Evolutionary conservation across 1,140 invertebrate species (phyloP), one percentile per base, ranked within the genome.

Genomic region (Hycleus cichorii): DNA sequence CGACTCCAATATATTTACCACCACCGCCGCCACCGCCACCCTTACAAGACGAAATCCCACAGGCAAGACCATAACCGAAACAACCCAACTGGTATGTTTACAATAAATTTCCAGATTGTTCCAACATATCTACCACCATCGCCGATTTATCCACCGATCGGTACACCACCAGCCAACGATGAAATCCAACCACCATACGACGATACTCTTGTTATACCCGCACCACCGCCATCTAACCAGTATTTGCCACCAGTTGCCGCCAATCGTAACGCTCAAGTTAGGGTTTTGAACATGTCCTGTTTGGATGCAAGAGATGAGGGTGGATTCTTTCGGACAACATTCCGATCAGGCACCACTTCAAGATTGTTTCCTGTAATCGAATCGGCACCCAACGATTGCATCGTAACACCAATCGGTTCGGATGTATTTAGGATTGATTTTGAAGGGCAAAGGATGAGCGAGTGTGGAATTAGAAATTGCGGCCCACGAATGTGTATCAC

Each of bases 401-500:
- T 55, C 12, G 26, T 66, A 6, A 39, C 25, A 1, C 11, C 45
- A 9, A n/a, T 47, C 10, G 32, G 49, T 9, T 44, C n/a, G 3
- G 49, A 61, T 26, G 18, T 38, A 7, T 64, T 65, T 48, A 40
- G 48, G 10, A 63, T 72, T 5, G 51, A 66, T 26, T 24, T 69
- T 45, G 58, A 68, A 24, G 64, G 59, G 3, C 55, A 54, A 6
- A 60, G 54, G 27, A 66, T 71, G 57, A 18, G 57, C 0, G 59
- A 67, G 6, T 78, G 77, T 59, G 77, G 77, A 1, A 72, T 78
- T 0, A 58, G 54, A 4, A 40, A 65, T 26, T 78, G 77, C 57
- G 68, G 57, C 18, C 46, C 25, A 51, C 72, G 76, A 60, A 67
- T 80, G 55, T 87, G 84, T 62, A 66, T 86, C 10, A 76, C 75